Conservation (phyloP, 2,113 vertebrate genomes). For the Cyprinodon brontotheroides region DNA sequence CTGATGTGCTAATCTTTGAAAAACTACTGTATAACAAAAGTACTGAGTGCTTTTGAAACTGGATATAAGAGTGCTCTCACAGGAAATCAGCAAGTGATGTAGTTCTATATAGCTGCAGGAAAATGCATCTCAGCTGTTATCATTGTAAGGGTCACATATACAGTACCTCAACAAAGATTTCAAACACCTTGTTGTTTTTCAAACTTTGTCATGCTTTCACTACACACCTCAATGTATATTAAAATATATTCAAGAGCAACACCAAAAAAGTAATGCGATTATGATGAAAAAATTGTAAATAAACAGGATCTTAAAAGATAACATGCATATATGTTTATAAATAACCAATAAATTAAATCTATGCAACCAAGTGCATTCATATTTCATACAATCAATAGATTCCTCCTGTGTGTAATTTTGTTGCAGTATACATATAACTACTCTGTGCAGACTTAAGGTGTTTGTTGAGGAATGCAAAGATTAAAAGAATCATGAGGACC, state of each 20-base stretch:
- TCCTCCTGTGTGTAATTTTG: not conserved
- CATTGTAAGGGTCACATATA: not conserved
- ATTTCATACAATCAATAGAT: not conserved
- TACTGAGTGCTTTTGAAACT: conserved; percentile 1
- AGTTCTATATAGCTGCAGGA: not conserved
- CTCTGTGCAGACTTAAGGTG: not conserved
- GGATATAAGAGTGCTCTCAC: not conserved
- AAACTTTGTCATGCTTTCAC: not conserved
- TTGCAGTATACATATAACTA: not conserved
- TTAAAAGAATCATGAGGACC: too few species aligned
- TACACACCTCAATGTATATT: not conserved
- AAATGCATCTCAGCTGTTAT: not conserved
- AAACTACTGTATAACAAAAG: conserved; percentile 1
- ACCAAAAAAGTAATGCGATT: not conserved
- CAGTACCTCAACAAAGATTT: not conserved
- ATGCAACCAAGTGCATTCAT: too few species aligned
- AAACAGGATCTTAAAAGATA: too few species aligned
- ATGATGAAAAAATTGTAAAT: not conserved
- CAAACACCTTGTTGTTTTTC: not conserved
- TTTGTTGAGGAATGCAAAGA: not conserved
- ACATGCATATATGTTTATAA: too few species aligned
- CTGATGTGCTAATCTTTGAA: not conserved
- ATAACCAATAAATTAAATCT: too few species aligned
- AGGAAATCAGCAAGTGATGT: not conserved
- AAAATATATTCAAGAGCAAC: not conserved